A percentile compares a stretch with the other conserved stretches of the same genome.
These are phyloP conservation scores for Elanoides forficatus DNA, from an alignment of 2,113 vertebrate genomes.

Conservation along the genomic window DNA sequence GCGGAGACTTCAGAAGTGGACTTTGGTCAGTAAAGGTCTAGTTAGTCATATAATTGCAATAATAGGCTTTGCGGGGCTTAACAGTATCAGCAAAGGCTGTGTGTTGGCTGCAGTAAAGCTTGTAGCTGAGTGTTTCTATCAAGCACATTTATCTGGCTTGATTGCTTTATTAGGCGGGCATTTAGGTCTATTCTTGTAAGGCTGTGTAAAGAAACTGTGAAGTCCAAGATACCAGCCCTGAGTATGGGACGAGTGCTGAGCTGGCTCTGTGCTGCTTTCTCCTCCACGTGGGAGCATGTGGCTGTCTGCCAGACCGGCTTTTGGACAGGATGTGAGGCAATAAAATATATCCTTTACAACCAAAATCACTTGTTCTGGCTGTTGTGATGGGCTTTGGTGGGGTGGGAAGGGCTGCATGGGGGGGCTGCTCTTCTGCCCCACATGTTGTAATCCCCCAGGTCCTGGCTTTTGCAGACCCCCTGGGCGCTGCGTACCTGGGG, in stretches of 20 bases:
- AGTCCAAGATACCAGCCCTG: not conserved
- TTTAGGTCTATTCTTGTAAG: not conserved
- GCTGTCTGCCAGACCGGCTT: not conserved
- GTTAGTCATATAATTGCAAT: conserved; percentile 4
- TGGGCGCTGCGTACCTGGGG: rapidly evolving
- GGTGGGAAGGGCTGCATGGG: not conserved
- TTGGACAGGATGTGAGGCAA: not conserved
- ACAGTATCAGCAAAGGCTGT: not conserved
- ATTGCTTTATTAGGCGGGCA: not conserved
- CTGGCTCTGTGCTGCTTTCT: not conserved
- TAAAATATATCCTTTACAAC: conserved; percentile 28
- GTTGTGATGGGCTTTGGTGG: not conserved
- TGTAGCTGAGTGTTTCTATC: not conserved
- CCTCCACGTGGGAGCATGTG: rapidly evolving
- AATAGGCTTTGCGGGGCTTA: conserved; percentile 13
- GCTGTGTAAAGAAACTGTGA: conserved; percentile 53
- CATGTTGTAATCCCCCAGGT: rapidly evolving
- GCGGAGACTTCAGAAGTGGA: not conserved
- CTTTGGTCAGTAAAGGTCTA: conserved; percentile 39
- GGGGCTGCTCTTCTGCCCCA: not conserved
- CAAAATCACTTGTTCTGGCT: not conserved
- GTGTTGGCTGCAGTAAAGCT: not conserved
- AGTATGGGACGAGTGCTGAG: rapidly evolving
- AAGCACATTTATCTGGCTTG: not conserved
- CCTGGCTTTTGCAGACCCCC: not conserved